Percentiles rank a stretch among this genome's conserved stretches.
These are phyloP conservation scores for Anastatus disparis DNA, from an alignment of 1,140 invertebrate species.

Conservation along the genomic window DNA sequence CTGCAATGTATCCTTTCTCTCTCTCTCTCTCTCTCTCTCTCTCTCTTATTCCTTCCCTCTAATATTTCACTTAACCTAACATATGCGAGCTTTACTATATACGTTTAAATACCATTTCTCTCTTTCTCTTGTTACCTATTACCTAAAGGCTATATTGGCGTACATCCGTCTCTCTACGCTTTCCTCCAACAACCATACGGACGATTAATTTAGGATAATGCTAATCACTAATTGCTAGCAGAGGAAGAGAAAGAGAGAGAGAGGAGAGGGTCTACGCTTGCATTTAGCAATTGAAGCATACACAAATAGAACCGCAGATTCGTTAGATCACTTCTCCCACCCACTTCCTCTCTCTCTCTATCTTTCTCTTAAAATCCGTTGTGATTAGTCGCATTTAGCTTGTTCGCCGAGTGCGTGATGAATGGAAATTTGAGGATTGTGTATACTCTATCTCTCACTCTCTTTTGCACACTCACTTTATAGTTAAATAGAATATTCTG, in stretches of 20 bases:
- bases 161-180: no score
- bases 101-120: not conserved
- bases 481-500: no score
- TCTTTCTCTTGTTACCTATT: no score
- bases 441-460: not conserved
- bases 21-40: not conserved
- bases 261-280: no score
- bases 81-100: not conserved
- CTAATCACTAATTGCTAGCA: slow-evolving; percentile 64
- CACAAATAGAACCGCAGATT: slow-evolving; percentile 35
- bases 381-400: slow-evolving; percentile 31
- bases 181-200: slow-evolving; percentile 46
- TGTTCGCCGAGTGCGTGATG: slow-evolving; percentile 1
- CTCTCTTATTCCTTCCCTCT: no score
- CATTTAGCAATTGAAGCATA: slow-evolving; percentile 43
- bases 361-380: no score
- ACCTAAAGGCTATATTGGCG: no score
- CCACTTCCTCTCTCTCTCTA: no score
- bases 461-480: not conserved
- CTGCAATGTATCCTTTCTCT: slow-evolving; percentile 1
- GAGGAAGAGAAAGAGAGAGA: no score
- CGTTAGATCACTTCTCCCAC: slow-evolving; percentile 10
- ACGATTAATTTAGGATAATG: slow-evolving; percentile 66
- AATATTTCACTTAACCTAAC: slow-evolving; percentile 9
- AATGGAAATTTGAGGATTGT: slow-evolving; percentile 18